Conservation (phyloP, 2,113 vertebrate species). For the Melanerpes formicivorus region DNA sequence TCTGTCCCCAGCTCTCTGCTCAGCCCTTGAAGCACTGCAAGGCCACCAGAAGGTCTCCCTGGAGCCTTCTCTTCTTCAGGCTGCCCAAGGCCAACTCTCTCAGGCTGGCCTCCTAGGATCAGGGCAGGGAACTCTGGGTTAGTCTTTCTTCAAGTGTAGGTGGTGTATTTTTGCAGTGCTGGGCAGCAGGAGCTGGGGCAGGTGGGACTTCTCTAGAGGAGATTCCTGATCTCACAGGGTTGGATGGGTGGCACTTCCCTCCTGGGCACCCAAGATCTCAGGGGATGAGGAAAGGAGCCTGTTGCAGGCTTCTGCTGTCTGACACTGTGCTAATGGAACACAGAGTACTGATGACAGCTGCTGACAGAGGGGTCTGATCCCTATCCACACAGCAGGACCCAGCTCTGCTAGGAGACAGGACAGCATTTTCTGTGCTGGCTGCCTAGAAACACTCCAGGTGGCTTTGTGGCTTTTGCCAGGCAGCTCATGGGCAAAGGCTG, state of each 20-base stretch:
- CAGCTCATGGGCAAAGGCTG: neutral
- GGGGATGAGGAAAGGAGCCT: neutral
- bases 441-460: neutral
- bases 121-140: too few species aligned
- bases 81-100: neutral
- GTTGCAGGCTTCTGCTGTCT: neutral
- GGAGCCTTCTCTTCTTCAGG: neutral
- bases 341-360: neutral
- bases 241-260: neutral
- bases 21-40: too few species aligned
- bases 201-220: neutral
- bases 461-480: too few species aligned
- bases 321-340: neutral
- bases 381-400: neutral
- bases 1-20: too few species aligned
- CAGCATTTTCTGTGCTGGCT: rapidly evolving
- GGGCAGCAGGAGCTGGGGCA: neutral
- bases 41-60: neutral
- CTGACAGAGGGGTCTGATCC: neutral
- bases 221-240: neutral
- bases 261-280: rapidly evolving
- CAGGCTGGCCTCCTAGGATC: neutral
- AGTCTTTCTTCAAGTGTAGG: too few species aligned
- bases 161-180: too few species aligned
- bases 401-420: neutral